Evolutionary conservation across 2,113 vertebrate species (phyloP), one percentile per base, ranked within the genome.

Genomic region (Chionodraco myersi): DNA sequence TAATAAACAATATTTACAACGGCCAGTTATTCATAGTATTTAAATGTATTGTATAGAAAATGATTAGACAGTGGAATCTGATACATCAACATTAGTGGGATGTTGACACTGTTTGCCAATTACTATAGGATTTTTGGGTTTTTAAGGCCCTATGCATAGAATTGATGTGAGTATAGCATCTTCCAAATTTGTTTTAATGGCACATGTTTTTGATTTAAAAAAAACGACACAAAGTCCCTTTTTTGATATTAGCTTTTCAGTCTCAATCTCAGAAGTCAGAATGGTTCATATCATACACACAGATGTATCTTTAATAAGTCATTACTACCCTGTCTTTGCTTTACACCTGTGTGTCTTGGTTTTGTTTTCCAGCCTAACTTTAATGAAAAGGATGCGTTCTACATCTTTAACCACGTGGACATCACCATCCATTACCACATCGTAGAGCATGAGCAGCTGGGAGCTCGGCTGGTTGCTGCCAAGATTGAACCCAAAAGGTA

Each of bases 401-500:
- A 98, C 89, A 96, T 99, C 90, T 99, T 99, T 92, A 99, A 99
- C 90, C 97, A 99, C 0, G 96, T 99, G 81, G 96, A 98, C 88
- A 98, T 99, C 90, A 97, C 93, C 65, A 98, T 99, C 82, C 82
- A 89, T 83, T 99, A 97, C 89, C 97, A 99, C 68, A 60, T 95
- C 13, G 97, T 98, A 75, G 97, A 97, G 92, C 95, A 95, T 11
- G 93, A 93, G 45, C 95, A 94, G 57, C 92, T 95, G 36, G 96
- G 95, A 84, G 95, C 96, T 82, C 95, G 97, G 90, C 80, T 99
- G 53, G 97, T 99, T 51, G 96, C 97, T 87, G 97, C 97, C 86
- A 99, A 98, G 94, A 95, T 99, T 89, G 97, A 98, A 91, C 97
- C 97, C 52, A 98, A 95, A 94, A 99, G 97, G 97, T 98, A 90